Base-by-base conservation (phyloP, 2,888 invertebrate species). In the Cotesia congregata region DNA sequence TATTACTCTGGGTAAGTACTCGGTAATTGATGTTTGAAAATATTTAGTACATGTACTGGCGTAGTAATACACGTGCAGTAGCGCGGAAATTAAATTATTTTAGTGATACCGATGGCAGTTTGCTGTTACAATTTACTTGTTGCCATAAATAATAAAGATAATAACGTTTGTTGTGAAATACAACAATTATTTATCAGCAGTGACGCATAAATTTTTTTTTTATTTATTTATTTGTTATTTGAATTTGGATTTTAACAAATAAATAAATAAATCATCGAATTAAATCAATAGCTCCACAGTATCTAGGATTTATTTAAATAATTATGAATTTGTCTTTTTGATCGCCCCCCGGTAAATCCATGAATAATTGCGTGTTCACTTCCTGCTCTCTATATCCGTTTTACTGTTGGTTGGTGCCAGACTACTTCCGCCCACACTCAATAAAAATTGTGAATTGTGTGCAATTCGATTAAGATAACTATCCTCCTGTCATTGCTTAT, bases 1-100 rank as follows among this genome's bases (percentile, higher is more conserved):
- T 9, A 39, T 69, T 41, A 6, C n/a, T 17, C 40, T 15, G 72
- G 40, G 40, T 69, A 39, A 59, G 78, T 38, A 59, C 59, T 15
- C 82, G 79, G 82, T 81, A 50, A 50, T 50, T 50, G 50, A 83
- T 81, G 62, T 82, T 67, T 74, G 80, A 67, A 80, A 74, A 60
- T 67, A 41, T 72, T n/a, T 30, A 59, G 4, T 12, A 15, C 6
- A 50, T 61, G 15, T 41, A 50, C 61, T 64, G 61, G 76, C 67
- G 74, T 61, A 80, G 75, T 62, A 72, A 78, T 78, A 80, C 78
- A 73, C 72, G 41, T n/a, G 41, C 41, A 50, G 75, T 68, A 60
- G 79, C 83, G 81, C 85, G 83, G 83, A 84, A 85, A 85, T 85
- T 85, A 75, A 85, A 85, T 85, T 83, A 83, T 83, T 82, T 83